Base-by-base conservation (phyloP, 2,797 vertebrate species). In the Acestrorhynchus altus region DNA sequence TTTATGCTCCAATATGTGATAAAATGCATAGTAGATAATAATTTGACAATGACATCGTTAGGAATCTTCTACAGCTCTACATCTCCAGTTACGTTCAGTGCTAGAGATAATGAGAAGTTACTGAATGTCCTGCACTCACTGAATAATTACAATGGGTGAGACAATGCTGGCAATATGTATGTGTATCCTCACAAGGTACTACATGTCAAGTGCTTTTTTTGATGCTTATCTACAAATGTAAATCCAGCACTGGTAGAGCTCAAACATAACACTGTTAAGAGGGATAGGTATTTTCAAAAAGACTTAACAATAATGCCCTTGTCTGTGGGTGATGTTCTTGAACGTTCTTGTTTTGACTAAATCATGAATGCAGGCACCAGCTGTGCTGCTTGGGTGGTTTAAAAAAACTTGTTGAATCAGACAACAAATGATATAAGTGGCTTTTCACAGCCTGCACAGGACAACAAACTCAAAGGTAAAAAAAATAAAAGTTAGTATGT, bases 201-300 rank as follows among this genome's bases (percentile, higher is more conserved):
- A 22, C 60, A 61, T 54, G 59, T 26, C 44, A 49, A 71, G 44
- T 40, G 24, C n/a, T 15, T 2, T 7, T n/a, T 49, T 31, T 76
- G 52, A 69, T 73, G 74, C 42, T 72, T 67, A 76, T 72, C 68
- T 31, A 18, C 15, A n/a, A 35, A 16, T 35, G 31, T 35, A 35
- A 35, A 35, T 35, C 31, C 1, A 46, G 28, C 39, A 24, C 18
- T 68, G 1, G 26, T 35, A 16, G 8, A 59, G 26, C 13, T 10
- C 40, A 47, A 16, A 66, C 56, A 74, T 69, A 46, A 65, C 68
- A 65, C 39, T 51, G 60, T 67, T 72, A n/a, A 64, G 57, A 73
- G 26, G 6, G 61, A 61, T 61, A 40, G 44, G 26, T 8, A 63
- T 49, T 47, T 35, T 61, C 12, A n/a, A 59, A 65, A 64, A 42